A percentile compares a stretch with the other conserved stretches of the same genome.
Evolutionary conservation across 2,888 invertebrate species (phyloP).

Genomic region (Orchestes rusci): DNA sequence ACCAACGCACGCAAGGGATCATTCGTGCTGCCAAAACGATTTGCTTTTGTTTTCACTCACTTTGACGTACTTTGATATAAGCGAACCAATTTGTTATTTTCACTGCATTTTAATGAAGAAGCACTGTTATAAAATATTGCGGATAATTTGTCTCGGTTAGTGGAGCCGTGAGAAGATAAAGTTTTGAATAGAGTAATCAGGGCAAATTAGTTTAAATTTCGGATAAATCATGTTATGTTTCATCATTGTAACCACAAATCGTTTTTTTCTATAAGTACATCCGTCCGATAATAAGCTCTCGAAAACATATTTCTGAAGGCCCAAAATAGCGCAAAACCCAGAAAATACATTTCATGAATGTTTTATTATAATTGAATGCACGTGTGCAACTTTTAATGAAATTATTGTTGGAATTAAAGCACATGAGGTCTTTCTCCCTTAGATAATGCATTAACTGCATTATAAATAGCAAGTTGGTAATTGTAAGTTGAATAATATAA

Average conservation of each 20-base stretch:
- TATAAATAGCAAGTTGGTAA: slow-evolving; percentile 41
- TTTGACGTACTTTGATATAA: slow-evolving; percentile 15
- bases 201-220: no score
- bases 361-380: slow-evolving; percentile 43
- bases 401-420: slow-evolving; percentile 42
- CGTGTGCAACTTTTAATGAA: slow-evolving; percentile 43
- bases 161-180: no score
- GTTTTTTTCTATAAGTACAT: no score
- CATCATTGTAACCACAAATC: no score
- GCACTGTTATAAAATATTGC: no score
- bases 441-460: slow-evolving; percentile 38
- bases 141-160: no score
- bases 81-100: no score
- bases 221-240: no score
- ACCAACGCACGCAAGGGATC: slow-evolving; percentile 33
- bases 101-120: no score
- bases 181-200: no score
- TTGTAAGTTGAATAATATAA: slow-evolving; percentile 44
- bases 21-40: slow-evolving; percentile 17
- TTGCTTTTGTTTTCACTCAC: slow-evolving; percentile 13
- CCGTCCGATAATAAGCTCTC: no score
- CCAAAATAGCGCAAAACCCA: not conserved
- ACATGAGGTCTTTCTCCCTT: slow-evolving; percentile 34
- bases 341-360: slow-evolving; percentile 25
- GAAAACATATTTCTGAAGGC: not conserved